Evolutionary conservation across 37 sponge, comb jelly and placozoan genomes (phyloP).

Genomic region (Chondrosia reniformis): DNA sequence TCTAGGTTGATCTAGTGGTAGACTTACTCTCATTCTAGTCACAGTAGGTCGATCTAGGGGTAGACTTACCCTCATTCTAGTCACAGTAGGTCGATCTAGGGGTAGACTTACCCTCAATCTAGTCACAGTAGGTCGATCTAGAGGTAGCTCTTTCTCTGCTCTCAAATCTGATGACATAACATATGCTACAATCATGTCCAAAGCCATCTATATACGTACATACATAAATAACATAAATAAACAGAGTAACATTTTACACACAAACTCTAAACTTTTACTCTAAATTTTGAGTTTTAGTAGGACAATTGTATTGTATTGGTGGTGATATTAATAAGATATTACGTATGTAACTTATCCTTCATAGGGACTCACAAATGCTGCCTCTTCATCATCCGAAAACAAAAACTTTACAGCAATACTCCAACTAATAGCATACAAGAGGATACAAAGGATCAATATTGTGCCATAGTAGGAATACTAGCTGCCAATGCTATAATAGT

Average conservation of each 20-base stretch:
- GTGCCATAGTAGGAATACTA: too few species aligned
- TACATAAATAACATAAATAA: neutral
- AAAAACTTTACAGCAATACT: constrained; percentile 15
- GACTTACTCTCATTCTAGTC: neutral
- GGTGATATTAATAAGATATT: neutral
- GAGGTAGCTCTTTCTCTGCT: neutral
- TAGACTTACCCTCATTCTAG: neutral
- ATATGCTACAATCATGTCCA: neutral
- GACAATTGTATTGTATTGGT: neutral
- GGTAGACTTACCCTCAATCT: constrained; percentile 8
- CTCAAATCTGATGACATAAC: neutral
- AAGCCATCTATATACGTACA: neutral
- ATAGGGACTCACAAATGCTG: constrained; percentile 1
- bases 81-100: neutral
- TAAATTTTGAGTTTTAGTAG: neutral
- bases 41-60: neutral
- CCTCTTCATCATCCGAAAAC: constrained; percentile 16
- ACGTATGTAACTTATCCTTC: neutral
- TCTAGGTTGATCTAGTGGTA: too few species aligned
- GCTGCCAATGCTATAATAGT: too few species aligned
- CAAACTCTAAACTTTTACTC: neutral
- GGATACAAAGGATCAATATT: too few species aligned
- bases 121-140: neutral
- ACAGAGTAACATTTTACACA: neutral
- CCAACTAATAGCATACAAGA: neutral